Evolutionary conservation across 2,113 vertebrate species (phyloP), one percentile per base, ranked within the genome.

Genomic region (Penelope pileata): DNA sequence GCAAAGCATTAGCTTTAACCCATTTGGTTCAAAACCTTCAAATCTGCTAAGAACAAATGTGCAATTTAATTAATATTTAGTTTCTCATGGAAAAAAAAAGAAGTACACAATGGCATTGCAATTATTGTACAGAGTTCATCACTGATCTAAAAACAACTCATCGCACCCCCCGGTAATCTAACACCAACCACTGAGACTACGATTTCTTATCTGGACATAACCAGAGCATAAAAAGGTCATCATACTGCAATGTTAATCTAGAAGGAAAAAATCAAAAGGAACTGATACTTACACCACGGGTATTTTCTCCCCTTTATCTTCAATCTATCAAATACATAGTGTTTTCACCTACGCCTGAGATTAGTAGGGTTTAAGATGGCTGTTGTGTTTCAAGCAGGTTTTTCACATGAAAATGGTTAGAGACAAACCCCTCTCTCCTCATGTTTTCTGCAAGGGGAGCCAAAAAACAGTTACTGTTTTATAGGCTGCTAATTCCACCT

Each of bases 321-420:
- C 97, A 86, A 95, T 94, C 94, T 97, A 97, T 87, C 97, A 98
- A 98, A 98, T 95, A 95, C 50, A 97, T 96, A 98, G 96, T 95
- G 97, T 97, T 98, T 98, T 97, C 96, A 95, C 96, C 97, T 96
- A 98, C 96, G 97, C 98, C 98, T 98, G 98, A 98, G 97, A 97
- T 97, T 96, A 97, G 96, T 94, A 96, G 95, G 96, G 96, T 97
- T 97, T 97, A 97, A 97, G 96, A 97, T 96, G 95, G 96, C 96
- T 97, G 97, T 69, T 93, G 90, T 92, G 94, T 84, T 96, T 97
- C 95, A 88, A 77, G 92, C 93, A 96, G 95, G 56, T 90, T 96
- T 96, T 95, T 91, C 94, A 94, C 75, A 81, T 86, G 94, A 92
- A 94, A 97, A 97, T 63, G 93, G 68, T 86, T 94, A 95, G 70